phyloP scores from a whole-genome alignment of 1,140 invertebrate species.

The Phenacoccus solenopsis region DNA sequence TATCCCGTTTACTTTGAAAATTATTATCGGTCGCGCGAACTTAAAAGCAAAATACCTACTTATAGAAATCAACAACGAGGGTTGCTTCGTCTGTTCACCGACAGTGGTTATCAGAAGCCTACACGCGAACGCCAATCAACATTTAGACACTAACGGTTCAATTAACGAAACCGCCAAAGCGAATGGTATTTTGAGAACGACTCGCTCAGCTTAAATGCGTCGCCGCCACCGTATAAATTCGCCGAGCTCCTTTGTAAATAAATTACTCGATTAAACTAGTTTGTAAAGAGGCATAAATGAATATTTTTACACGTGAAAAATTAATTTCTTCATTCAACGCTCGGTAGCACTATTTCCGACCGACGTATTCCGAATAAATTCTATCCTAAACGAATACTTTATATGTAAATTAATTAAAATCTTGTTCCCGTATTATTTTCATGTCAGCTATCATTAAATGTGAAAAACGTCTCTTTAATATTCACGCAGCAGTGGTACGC shows the following conservation, averaged over 20 bases:
- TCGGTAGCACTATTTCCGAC: not conserved
- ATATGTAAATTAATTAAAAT: constrained; percentile 4
- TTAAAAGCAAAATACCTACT: not conserved
- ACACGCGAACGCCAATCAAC: too few species aligned
- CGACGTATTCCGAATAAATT: too few species aligned
- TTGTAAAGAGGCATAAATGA: too few species aligned
- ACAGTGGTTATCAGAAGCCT: too few species aligned
- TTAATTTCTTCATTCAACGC: not conserved
- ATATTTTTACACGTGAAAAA: constrained; percentile 3
- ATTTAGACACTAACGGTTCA: too few species aligned
- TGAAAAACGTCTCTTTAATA: not conserved
- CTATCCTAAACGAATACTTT: not conserved
- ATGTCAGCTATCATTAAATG: not conserved
- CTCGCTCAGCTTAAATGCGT: too few species aligned
- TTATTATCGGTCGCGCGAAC: not conserved
- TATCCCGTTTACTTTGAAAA: constrained; percentile 11
- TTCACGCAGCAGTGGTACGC: not conserved
- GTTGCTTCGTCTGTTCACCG: too few species aligned
- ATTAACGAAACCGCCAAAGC: too few species aligned
- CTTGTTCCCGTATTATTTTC: not conserved
- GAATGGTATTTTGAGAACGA: too few species aligned
- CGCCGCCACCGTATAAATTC: too few species aligned
- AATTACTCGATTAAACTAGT: too few species aligned
- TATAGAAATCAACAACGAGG: not conserved
- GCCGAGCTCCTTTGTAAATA: too few species aligned